Percentiles rank a stretch among this genome's conserved stretches.
Conservation (phyloP, 2,797 vertebrate species). For the Cheracebus regulus region DNA sequence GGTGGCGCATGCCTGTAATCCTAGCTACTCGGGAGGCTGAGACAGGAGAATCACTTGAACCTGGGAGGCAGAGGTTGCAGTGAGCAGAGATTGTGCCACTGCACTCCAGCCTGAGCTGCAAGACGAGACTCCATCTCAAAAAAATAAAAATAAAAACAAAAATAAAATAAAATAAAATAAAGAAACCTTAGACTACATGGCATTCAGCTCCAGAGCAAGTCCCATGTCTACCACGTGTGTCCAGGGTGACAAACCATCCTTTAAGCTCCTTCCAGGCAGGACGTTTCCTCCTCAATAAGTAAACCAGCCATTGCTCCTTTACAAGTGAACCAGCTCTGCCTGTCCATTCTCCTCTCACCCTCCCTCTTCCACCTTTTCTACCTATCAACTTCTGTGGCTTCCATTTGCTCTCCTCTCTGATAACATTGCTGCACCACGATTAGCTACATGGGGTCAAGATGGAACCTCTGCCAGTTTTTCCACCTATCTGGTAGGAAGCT, state of each 20-base stretch:
- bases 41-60: too few relatives aligned
- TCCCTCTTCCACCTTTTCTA: background rate
- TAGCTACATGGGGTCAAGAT: background rate
- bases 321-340: background rate
- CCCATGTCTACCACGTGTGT: background rate
- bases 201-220: background rate
- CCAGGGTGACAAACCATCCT: background rate
- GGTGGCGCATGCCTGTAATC: too few relatives aligned
- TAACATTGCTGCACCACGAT: background rate
- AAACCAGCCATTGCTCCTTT: background rate
- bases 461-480: background rate
- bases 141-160: too few relatives aligned
- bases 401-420: background rate
- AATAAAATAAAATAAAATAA: too few relatives aligned
- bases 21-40: too few relatives aligned
- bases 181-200: background rate
- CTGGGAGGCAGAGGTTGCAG: too few relatives aligned
- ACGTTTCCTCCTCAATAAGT: background rate
- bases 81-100: too few relatives aligned
- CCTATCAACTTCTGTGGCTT: background rate
- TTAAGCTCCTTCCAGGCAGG: fast-evolving
- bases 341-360: background rate
- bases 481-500: background rate
- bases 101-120: too few relatives aligned
- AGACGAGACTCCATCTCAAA: too few relatives aligned